phyloP scores from a whole-genome alignment of 2,113 vertebrate genomes.

The Amphiprion ocellaris region DNA sequence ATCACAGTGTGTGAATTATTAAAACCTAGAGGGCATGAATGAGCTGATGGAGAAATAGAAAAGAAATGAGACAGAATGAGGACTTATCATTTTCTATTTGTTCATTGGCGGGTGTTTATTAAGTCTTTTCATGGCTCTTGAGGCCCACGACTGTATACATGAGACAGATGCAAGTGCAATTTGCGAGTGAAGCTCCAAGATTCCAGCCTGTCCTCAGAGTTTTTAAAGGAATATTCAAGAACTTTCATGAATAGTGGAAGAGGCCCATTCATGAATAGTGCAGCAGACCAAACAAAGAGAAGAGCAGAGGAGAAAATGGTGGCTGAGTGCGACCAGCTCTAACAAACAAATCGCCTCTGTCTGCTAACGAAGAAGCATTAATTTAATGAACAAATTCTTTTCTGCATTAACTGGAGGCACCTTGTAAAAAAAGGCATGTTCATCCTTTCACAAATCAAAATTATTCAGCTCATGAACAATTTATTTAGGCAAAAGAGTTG shows the following conservation, averaged over 20 bases:
- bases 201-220: conserved; percentile 35
- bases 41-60: conserved; percentile 50
- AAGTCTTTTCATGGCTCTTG: conserved; percentile 15
- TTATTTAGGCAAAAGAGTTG: conserved; percentile 33
- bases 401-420: conserved; percentile 1
- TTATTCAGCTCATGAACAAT: conserved; percentile 26
- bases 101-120: conserved; percentile 43
- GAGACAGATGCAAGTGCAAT: conserved; percentile 27
- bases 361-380: background rate
- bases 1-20: conserved; percentile 74
- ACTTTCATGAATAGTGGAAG: conserved; percentile 49
- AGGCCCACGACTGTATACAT: background rate
- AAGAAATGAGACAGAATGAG: conserved; percentile 57
- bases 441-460: conserved; percentile 17
- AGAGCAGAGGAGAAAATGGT: conserved; percentile 3
- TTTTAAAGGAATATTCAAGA: conserved; percentile 59
- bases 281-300: conserved; percentile 56
- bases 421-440: background rate
- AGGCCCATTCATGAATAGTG: conserved; percentile 61
- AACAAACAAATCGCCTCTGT: conserved; percentile 15
- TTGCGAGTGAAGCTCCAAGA: conserved; percentile 28
- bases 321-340: background rate
- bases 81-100: conserved; percentile 12
- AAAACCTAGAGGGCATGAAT: conserved; percentile 62
- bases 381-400: background rate